Conservation (phyloP, 2,888 invertebrate species). For the Litoditis marina region DNA sequence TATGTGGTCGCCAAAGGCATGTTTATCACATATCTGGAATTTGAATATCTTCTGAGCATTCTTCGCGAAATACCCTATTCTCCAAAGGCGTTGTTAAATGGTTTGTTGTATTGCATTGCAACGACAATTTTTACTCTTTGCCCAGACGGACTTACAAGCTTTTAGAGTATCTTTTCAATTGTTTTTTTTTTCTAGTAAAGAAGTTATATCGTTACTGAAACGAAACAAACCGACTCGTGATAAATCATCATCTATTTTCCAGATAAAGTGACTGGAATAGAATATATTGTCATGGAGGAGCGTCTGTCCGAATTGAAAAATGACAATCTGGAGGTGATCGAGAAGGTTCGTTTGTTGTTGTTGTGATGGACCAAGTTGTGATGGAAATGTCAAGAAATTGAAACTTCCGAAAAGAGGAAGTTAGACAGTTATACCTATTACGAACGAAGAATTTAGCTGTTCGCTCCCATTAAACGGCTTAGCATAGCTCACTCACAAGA, state of each 20-base stretch:
- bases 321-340: constrained; percentile 76
- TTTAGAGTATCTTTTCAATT: neutral
- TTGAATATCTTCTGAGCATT: too few relatives aligned
- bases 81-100: too few relatives aligned
- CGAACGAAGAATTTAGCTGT: too few relatives aligned
- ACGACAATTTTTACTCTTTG: too few relatives aligned
- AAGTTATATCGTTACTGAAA: neutral
- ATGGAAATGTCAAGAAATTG: neutral
- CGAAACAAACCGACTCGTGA: neutral
- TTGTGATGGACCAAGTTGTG: neutral
- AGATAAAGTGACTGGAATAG: constrained; percentile 47
- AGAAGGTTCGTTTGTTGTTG: constrained; percentile 65
- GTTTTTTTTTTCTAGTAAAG: neutral
- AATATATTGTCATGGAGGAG: constrained; percentile 53
- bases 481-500: too few relatives aligned
- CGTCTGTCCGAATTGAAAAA: constrained; percentile 61
- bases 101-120: too few relatives aligned
- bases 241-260: constrained; percentile 11
- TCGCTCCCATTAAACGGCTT: too few relatives aligned
- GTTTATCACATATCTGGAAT: neutral
- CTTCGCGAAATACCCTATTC: too few relatives aligned
- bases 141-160: too few relatives aligned
- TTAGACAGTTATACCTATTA: neutral
- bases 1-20: constrained; percentile 67
- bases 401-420: neutral